These are phyloP conservation scores for Gephyroberyx darwinii DNA, from an alignment of 2,797 vertebrate species.

Conservation along the genomic window DNA sequence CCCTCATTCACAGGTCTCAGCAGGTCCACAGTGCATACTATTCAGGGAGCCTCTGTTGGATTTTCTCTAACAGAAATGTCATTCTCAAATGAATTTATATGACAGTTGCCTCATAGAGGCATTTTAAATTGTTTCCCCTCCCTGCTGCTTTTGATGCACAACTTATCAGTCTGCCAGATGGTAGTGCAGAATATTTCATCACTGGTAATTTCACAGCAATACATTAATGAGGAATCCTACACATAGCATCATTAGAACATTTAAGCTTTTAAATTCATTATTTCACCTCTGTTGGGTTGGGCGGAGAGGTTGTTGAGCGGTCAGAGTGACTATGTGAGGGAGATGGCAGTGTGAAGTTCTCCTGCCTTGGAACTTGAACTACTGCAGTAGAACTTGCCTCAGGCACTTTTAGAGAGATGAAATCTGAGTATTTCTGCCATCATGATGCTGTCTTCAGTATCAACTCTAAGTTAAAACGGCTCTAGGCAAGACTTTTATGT, in stretches of 20 bases:
- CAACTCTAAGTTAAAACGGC: too few relatives aligned
- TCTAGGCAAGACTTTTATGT: too few relatives aligned
- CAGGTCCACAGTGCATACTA: too few relatives aligned
- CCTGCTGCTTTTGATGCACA: slow-evolving; percentile 33
- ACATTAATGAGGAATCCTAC: slow-evolving; percentile 38
- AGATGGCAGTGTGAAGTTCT: too few relatives aligned
- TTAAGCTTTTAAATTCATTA: slow-evolving; percentile 7
- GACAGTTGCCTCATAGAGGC: slow-evolving; percentile 4
- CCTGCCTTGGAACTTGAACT: too few relatives aligned
- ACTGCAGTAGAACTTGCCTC: too few relatives aligned
- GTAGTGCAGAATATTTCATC: slow-evolving; percentile 40
- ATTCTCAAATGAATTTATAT: slow-evolving; percentile 12
- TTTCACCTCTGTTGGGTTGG: slow-evolving; percentile 1
- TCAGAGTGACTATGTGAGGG: too few relatives aligned
- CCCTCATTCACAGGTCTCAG: too few relatives aligned
- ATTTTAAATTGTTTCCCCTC: slow-evolving; percentile 13
- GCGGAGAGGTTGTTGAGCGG: neutral
- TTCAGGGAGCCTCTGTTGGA: too few relatives aligned
- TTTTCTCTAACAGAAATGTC: slow-evolving; percentile 18
- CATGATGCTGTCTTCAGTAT: too few relatives aligned
- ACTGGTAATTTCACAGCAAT: slow-evolving; percentile 37
- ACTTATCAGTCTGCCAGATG: slow-evolving; percentile 55
- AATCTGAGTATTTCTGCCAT: too few relatives aligned
- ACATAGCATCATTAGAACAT: slow-evolving; percentile 35
- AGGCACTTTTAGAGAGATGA: too few relatives aligned